Evolutionary conservation across 2,113 vertebrate species (phyloP), one percentile per base, ranked within the genome.

Genomic region (Atlantisia rogersi): DNA sequence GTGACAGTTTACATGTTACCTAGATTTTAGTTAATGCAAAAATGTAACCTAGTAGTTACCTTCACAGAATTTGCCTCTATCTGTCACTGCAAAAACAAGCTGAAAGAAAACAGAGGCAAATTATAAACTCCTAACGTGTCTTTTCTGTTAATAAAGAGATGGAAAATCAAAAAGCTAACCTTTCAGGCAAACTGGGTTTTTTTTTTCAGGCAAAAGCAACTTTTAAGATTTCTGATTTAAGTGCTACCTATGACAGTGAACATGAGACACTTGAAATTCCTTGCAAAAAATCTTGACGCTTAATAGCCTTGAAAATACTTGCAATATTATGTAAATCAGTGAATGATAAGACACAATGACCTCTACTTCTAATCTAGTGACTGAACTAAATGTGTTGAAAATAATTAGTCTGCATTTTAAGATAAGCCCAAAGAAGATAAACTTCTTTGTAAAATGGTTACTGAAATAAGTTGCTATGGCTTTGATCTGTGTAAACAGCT

Each of bases 311-410:
- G 28, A 91, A 76, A 58, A 82, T 62, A 84, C 20, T 82, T 25
- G 21, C 44, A 81, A 44, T 53, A 84, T 75, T 82, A 90, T 35
- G 56, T 53, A 87, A 87, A 92, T 77, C 76, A 65, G 50, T 60
- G 71, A 81, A 50, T 17, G 63, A 50, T 77, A 92, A 91, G 7
- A 91, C 8, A 81, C 35, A 74, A 86, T 56, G 55, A 68, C 18
- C 7, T 80, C 63, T 82, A 24, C 10, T 75, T 56, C 67, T 83
- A 42, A 90, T 63, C 60, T 75, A 87, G 19, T 31, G 55, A 42
- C 52, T 89, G 31, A 86, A 74, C 29, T 63, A 60, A 39, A 55
- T 42, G 22, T 44, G 32, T 70, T 68, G 31, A 85, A 91, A 93
- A 87, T 28, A 71, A 69, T 65, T 83, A 65, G 35, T 68, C 42